Base-by-base conservation (phyloP, 1,140 invertebrate species). In the Drosophila orosa region DNA sequence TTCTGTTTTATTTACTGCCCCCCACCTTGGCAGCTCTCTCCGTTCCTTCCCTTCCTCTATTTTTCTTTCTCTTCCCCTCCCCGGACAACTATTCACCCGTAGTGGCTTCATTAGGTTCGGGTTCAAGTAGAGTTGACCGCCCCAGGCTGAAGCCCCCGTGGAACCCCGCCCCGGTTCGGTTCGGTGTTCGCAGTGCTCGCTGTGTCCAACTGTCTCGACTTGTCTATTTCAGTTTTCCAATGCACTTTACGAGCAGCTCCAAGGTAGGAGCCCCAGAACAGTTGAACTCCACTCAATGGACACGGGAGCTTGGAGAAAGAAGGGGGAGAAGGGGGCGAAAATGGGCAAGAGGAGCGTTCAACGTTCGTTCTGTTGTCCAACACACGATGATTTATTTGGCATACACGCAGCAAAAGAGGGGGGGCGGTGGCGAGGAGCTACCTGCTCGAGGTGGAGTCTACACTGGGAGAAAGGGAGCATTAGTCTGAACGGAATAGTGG, bases 371-470 rank as follows among this genome's bases (percentile, higher is more conserved):
- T 78, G 50, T 75, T 73, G 75, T 58, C 57, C 79, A 72, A 83
- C 83, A 76, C 69, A 83, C 74, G 85, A 89, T 89, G 84, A 89
- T 89, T 89, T 89, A 89, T 89, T 90, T 89, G 84, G 85, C 84
- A 89, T 81, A 89, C 80, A 89, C 62, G 74, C 55, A 74, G 47
- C 22, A 29, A 50, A 29, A 22, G 54, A 19, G 45, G 37, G 37
- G 35, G 37, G 24, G 7, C n/a, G 44, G 27, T 29, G 58, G 37
- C 27, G 48, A 29, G 50, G 45, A 48, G 76, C 78, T 87, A 87
- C 84, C 84, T 86, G 82, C 66, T 67, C 56, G 67, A 71, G 67
- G 78, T 78, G 62, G 69, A 80, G 87, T 80, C 66, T 81, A 82
- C 60, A 60, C 60, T 13, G 5, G 7, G n/a, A 54, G 47, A 60